Evolutionary conservation across 2,797 vertebrate species (phyloP).

Genomic region (Apodemus agrarius): DNA sequence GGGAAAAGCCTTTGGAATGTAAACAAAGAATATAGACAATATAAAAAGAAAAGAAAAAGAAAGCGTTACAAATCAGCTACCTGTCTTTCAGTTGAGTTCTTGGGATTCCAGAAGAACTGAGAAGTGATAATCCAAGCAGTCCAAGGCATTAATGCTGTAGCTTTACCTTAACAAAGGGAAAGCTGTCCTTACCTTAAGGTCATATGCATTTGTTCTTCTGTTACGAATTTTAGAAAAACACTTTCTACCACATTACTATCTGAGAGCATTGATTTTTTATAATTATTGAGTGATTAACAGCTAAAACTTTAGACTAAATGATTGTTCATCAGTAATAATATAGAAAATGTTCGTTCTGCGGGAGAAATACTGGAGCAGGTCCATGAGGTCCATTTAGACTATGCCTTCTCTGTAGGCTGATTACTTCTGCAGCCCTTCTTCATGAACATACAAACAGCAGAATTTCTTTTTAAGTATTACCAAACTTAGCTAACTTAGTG

Average conservation of each 20-base stretch:
- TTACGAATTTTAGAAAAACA: conserved; percentile 41
- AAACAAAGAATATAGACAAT: too few relatives aligned
- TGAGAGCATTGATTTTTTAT: conserved; percentile 20
- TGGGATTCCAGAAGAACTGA: conserved; percentile 24
- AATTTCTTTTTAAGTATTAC: conserved; percentile 43
- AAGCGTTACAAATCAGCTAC: conserved; percentile 19
- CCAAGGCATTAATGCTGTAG: background rate
- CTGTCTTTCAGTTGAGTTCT: background rate
- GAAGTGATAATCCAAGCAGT: background rate
- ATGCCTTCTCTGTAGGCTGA: background rate
- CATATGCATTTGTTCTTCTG: conserved; percentile 17
- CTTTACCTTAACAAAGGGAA: conserved; percentile 12
- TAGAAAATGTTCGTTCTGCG: background rate
- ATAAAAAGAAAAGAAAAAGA: too few relatives aligned
- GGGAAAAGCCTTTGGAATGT: too few relatives aligned
- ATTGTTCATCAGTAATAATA: background rate
- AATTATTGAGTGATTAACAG: conserved; percentile 8
- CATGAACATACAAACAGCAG: background rate
- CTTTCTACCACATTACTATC: background rate
- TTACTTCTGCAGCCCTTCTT: conserved; percentile 32
- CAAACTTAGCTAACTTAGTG: background rate
- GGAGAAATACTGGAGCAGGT: background rate
- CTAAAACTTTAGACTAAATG: background rate
- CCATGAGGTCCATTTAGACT: background rate
- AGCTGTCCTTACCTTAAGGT: background rate